Base-by-base conservation (phyloP, 2,797 vertebrate genomes). In the Mareca strepera region DNA sequence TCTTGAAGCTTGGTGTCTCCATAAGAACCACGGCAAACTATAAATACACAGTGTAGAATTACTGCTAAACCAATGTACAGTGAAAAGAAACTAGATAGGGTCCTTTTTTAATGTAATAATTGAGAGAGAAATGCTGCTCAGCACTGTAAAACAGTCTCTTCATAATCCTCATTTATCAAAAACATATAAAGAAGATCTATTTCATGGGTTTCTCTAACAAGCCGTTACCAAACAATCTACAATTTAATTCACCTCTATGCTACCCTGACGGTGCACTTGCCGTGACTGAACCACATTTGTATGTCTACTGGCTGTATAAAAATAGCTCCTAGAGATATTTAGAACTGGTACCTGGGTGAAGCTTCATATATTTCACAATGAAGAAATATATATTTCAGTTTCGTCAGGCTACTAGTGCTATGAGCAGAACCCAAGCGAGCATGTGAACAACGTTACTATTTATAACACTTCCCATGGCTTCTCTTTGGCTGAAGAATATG, bases 401-500 rank as follows among this genome's bases (percentile, higher is more conserved):
- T 83, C n/a, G 52, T 81, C 69, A 33, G 62, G 69, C 82, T 92
- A 62, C 79, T 46, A 39, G 60, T 22, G 82, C 64, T 89, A 89
- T 0, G 33, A 93, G 63, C 41, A 46, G n/a, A 74, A 52, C 79
- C 82, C 75, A 46, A 66, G 72, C 0, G 1, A 88, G 88, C 64
- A 75, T 93, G 81, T 28, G 84, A 93, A 75, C 3, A 8, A 12
- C 11, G 46, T 14, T 91, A 62, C 90, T 87, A 92, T 94, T 92
- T 92, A 72, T 95, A 92, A 55, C 69, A 7, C 79, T 68, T 78
- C 66, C 82, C 86, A 93, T 55, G 77, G 72, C 46, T 58, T 92
- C 76, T 92, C 66, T 56, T 52, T 91, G 88, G 84, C 53, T 87
- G 92, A 89, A 72, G 78, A 69, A 82, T 12, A 17, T 5, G 85